Evolutionary conservation across 1,140 invertebrate genomes (phyloP), one percentile per base, ranked within the genome.

Genomic region (Papilio xuthus): DNA sequence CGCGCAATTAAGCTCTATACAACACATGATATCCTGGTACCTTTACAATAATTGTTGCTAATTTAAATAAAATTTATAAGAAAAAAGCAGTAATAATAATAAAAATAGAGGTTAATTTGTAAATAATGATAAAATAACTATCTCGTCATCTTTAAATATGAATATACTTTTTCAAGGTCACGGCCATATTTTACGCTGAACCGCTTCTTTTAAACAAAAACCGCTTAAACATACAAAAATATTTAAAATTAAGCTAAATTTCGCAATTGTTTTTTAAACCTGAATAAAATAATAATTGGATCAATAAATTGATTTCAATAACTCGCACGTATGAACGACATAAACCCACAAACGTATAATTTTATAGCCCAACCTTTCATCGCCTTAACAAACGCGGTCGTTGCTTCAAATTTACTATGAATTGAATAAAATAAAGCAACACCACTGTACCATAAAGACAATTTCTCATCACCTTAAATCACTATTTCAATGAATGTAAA

Each of bases 1-100:
- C 53, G 74, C 74, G 74, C 85, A 85, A 84, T 87, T 85, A 85
- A 87, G 83, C 80, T 78, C 82, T 83, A 84, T 85, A 87, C 82
- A 85, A 83, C 79, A 78, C 76, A 84, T 82, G 83, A 81, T 81
- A 71, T 63, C 81, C 81, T 82, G 28, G 80, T 79, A 81, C 84
- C 84, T 82, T 23, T 75, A 9, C 44, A 37, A 37, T 28, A 56
- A 56, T 82, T 81, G 74, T 80, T 79, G 56, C 70, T 78, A 60
- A 60, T 10, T 26, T 26, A 13, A 26, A 26, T 60, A 60, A 60
- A 4, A 56, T 37, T 6, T 37, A 20, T 56, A 56, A 56, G 20
- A 20, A 53, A 42, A n/a, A n/a, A n/a, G n/a, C n/a, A n/a, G n/a
- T n/a, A n/a, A n/a, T n/a, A n/a, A n/a, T n/a, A n/a, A n/a, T n/a